A percentile compares a stretch with the other conserved stretches of the same genome.
Conservation (phyloP, 1,140 invertebrate species). For the Ips nitidus region DNA sequence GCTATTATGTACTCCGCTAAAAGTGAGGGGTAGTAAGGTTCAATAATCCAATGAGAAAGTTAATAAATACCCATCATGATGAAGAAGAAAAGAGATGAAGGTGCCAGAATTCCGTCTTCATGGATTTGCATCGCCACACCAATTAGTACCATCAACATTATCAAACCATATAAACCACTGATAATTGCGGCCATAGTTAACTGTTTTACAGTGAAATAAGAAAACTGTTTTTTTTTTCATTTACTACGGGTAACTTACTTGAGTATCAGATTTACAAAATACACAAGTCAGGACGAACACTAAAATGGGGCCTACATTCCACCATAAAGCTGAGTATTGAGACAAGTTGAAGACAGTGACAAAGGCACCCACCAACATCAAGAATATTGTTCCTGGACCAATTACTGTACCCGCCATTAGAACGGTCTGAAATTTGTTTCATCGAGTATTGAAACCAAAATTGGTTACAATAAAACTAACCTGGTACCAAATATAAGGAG, state of each 20-base stretch:
- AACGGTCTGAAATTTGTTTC: constrained; percentile 35
- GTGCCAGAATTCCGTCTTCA: constrained; percentile 76
- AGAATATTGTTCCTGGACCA: constrained; percentile 82
- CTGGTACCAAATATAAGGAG: constrained; percentile 81
- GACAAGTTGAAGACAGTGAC: constrained; percentile 77
- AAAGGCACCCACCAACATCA: constrained; percentile 89
- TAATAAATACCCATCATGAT: constrained; percentile 57
- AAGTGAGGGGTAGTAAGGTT: background rate
- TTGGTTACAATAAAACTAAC: constrained; percentile 45
- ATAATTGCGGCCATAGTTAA: constrained; percentile 76
- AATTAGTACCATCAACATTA: constrained; percentile 93
- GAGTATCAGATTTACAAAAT: constrained; percentile 68
- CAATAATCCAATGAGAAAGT: background rate
- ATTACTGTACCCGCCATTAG: constrained; percentile 74
- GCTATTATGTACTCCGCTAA: constrained; percentile 64
- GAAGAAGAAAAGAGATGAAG: constrained; percentile 77
- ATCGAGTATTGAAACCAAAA: background rate
- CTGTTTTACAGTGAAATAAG: background rate
- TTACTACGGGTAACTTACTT: constrained; percentile 55
- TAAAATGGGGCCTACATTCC: constrained; percentile 75
- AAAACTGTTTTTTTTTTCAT: background rate
- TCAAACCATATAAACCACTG: constrained; percentile 77
- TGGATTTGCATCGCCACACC: constrained; percentile 80
- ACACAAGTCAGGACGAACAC: constrained; percentile 77
- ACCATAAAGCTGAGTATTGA: constrained; percentile 76